Conservation (phyloP, 2,797 vertebrate genomes). For the Leptoclinus maculatus region DNA sequence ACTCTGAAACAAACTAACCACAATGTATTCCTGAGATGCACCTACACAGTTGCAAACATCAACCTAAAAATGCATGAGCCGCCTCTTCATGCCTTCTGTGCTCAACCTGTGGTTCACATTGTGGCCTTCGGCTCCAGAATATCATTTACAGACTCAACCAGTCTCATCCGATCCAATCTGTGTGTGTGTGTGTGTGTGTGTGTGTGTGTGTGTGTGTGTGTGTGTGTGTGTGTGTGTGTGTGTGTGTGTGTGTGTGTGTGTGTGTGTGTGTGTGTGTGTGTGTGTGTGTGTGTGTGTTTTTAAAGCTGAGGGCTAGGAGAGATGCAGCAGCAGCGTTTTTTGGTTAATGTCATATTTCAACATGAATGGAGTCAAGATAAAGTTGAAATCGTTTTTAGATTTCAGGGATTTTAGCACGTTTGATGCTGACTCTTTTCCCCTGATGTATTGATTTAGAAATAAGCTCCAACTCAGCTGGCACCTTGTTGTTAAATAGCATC, state of each 20-base stretch:
- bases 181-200: neutral
- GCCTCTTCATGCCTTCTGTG: slow-evolving; percentile 40
- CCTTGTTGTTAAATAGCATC: slow-evolving; percentile 35
- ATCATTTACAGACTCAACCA: slow-evolving; percentile 41
- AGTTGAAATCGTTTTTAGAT: slow-evolving; percentile 21
- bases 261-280: neutral
- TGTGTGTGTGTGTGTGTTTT: slow-evolving; percentile 2
- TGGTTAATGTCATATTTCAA: slow-evolving; percentile 42
- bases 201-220: neutral
- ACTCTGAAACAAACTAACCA: slow-evolving; percentile 3
- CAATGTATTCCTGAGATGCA: slow-evolving; percentile 26
- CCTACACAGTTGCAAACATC: slow-evolving; percentile 14
- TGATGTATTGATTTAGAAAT: slow-evolving; percentile 25
- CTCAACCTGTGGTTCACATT: slow-evolving; percentile 35
- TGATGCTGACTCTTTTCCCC: slow-evolving; percentile 8
- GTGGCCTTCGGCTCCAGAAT: slow-evolving; percentile 34
- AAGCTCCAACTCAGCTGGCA: neutral
- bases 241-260: neutral
- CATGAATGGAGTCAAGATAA: slow-evolving; percentile 25
- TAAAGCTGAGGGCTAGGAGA: slow-evolving; percentile 16
- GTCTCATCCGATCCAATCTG: slow-evolving; percentile 6
- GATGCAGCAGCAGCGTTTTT: slow-evolving; percentile 18
- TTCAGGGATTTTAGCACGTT: slow-evolving; percentile 26
- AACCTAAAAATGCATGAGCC: slow-evolving; percentile 37
- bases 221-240: neutral